These are phyloP conservation scores for Brachionus angularis DNA, from an alignment of 1,140 invertebrate species.

Conservation along the genomic window DNA sequence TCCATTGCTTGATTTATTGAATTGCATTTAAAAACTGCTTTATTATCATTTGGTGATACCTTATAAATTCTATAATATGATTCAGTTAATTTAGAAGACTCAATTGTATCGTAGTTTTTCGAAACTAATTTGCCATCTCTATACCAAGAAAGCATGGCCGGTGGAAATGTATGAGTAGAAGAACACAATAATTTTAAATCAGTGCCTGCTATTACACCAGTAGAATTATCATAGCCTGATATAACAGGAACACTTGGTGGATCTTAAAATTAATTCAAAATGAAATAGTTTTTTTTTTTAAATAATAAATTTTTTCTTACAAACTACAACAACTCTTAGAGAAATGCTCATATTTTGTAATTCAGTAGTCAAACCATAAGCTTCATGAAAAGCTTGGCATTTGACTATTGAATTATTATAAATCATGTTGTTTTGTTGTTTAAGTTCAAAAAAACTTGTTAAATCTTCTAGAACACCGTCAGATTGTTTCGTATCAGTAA, in stretches of 20 bases:
- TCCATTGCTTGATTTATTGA: conserved; percentile 40
- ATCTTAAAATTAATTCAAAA: neutral
- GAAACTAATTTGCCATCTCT: conserved; percentile 26
- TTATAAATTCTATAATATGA: conserved; percentile 12
- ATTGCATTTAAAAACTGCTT: conserved; percentile 27
- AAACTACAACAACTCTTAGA: conserved; percentile 35
- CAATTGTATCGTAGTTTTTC: conserved; percentile 31
- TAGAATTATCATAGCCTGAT: neutral
- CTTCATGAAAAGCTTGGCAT: conserved; percentile 41
- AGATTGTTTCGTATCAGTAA: conserved; percentile 30
- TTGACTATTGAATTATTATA: conserved; percentile 41
- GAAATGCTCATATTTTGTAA: conserved; percentile 21
- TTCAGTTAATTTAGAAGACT: conserved; percentile 11
- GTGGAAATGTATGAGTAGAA: conserved; percentile 22
- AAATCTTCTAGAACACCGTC: conserved; percentile 25
- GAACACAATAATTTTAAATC: conserved; percentile 8
- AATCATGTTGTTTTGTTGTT: conserved; percentile 22
- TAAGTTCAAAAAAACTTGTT: conserved; percentile 31
- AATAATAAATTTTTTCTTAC: too few relatives aligned
- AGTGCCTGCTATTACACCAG: conserved; percentile 18
- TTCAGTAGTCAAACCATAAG: neutral
- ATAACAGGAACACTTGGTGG: conserved; percentile 26
- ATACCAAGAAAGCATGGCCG: conserved; percentile 30
- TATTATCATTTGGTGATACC: conserved; percentile 14
- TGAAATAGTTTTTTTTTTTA: neutral